phyloP scores from a whole-genome alignment of 2,113 vertebrate species.

The Jacana jacana region DNA sequence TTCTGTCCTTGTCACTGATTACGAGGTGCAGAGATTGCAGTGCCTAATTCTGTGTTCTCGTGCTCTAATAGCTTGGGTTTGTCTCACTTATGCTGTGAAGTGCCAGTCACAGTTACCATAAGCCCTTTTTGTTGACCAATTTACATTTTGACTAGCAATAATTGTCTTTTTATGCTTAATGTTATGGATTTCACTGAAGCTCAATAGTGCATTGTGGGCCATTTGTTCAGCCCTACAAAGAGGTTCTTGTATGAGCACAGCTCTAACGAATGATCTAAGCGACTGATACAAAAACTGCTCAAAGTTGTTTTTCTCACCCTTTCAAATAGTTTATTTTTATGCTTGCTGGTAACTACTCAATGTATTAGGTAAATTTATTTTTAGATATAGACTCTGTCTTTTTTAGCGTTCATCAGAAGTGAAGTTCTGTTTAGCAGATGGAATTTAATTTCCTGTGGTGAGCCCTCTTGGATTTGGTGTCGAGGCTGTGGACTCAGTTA shows the following conservation, averaged over 20 bases:
- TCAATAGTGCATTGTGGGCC: conserved; percentile 61
- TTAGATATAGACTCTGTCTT: not conserved
- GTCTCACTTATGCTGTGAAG: not conserved
- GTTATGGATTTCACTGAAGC: not conserved
- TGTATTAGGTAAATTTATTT: conserved; percentile 5
- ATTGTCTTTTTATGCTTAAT: conserved; percentile 32
- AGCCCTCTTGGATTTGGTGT: not conserved
- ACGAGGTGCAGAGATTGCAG: not conserved
- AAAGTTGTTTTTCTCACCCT: conserved; percentile 21
- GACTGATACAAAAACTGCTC: not conserved
- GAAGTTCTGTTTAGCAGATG: not conserved
- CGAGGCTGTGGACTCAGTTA: not conserved
- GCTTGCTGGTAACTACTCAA: not conserved
- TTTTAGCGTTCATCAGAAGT: not conserved
- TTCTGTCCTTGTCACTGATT: not conserved
- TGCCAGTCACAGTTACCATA: not conserved
- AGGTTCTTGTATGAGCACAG: conserved; percentile 43
- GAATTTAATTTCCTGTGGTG: not conserved
- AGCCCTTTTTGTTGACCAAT: not conserved
- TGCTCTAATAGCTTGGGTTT: not conserved
- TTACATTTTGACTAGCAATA: not conserved
- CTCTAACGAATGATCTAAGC: conserved; percentile 38
- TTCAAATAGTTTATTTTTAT: conserved; percentile 33
- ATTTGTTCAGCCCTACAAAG: conserved; percentile 59
- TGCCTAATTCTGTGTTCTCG: not conserved